Percentiles rank a stretch among this genome's conserved stretches.
Conservation (phyloP, 2,113 vertebrate genomes). For the Ctenodactylus gundi region DNA sequence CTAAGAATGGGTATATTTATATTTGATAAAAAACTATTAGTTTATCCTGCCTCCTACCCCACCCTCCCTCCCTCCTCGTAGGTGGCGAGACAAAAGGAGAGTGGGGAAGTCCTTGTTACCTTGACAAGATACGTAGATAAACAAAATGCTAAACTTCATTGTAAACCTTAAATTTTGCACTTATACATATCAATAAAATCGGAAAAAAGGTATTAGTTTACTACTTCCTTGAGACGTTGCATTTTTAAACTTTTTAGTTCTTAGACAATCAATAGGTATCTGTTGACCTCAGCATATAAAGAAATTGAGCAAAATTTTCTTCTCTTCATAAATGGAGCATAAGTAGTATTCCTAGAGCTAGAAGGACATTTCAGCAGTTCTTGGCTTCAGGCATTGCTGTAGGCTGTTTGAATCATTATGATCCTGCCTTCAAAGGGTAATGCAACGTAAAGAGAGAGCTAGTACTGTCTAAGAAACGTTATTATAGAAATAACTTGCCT, state of each 20-base stretch:
- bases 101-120: too few relatives aligned
- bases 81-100: too few relatives aligned
- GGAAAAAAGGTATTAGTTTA: too few relatives aligned
- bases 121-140: too few relatives aligned
- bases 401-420: neutral
- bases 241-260: neutral
- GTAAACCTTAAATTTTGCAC: too few relatives aligned
- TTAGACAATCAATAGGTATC: neutral
- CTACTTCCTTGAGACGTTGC: neutral
- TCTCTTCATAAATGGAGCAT: constrained; percentile 1
- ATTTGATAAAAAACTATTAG: too few relatives aligned
- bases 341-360: neutral
- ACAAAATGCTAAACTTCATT: too few relatives aligned
- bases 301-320: constrained; percentile 1
- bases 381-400: neutral
- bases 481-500: neutral
- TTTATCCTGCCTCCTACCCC: too few relatives aligned
- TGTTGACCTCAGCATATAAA: neutral
- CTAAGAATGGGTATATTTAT: neutral
- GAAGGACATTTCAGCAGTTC: neutral
- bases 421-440: neutral
- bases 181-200: too few relatives aligned
- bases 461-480: neutral
- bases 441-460: neutral
- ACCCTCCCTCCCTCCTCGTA: too few relatives aligned